Conservation (phyloP, 2,888 invertebrate genomes). For the Lepetodrilus schrolli region DNA sequence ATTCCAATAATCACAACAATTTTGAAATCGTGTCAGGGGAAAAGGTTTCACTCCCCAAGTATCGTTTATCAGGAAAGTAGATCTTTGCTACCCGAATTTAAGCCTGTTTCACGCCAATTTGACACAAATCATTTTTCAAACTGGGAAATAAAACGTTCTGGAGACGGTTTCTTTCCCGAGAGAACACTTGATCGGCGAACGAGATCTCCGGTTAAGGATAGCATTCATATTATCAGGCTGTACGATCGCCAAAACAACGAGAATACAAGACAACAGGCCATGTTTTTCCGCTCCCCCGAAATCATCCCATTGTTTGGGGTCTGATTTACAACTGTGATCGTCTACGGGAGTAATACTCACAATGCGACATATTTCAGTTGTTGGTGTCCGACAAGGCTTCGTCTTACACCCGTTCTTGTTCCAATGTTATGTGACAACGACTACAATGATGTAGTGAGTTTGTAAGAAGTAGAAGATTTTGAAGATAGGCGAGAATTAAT, state of each 20-base stretch:
- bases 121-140: slow-evolving; percentile 25
- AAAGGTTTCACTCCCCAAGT: not conserved
- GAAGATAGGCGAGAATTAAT: not conserved
- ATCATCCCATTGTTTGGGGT: slow-evolving; percentile 5
- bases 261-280: not conserved
- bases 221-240: slow-evolving; percentile 1
- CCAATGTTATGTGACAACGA: not conserved
- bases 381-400: not conserved
- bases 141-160: slow-evolving; percentile 18
- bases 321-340: slow-evolving; percentile 13
- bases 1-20: not conserved
- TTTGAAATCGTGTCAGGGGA: not conserved
- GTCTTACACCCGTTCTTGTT: not conserved
- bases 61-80: not conserved
- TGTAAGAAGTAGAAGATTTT: no score
- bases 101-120: slow-evolving; percentile 8
- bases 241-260: slow-evolving; percentile 14
- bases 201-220: not conserved
- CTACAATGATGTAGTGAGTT: no score
- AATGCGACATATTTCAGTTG: not conserved
- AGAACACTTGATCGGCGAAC: not conserved
- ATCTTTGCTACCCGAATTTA: not conserved
- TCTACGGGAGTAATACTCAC: not conserved
- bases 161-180: slow-evolving; percentile 1
- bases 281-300: not conserved